These are phyloP conservation scores for Tanypteryx hageni DNA, from an alignment of 2,888 invertebrate genomes.

Conservation along the genomic window DNA sequence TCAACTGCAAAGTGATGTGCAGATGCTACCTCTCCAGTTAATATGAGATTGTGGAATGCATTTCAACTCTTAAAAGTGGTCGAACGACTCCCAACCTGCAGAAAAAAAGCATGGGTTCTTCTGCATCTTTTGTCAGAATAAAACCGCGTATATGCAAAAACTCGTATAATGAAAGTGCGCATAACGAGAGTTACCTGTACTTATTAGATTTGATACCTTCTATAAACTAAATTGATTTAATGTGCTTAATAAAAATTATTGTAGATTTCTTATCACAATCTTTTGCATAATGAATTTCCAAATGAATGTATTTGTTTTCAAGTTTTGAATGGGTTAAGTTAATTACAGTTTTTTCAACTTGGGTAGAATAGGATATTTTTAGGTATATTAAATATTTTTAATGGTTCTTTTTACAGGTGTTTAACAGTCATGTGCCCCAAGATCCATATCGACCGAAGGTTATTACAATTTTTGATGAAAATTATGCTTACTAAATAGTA, in stretches of 20 bases:
- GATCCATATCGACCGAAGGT: conserved; percentile 95
- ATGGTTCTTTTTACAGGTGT: conserved; percentile 84
- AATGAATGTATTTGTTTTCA: not conserved
- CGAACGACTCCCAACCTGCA: too few species aligned
- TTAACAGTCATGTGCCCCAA: conserved; percentile 96
- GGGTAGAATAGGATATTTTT: too few species aligned
- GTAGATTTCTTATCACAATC: not conserved
- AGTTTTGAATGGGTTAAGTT: not conserved
- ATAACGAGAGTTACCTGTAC: too few species aligned
- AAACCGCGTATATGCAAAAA: too few species aligned
- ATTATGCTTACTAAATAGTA: conserved; percentile 53
- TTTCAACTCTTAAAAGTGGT: too few species aligned
- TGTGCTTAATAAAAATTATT: not conserved
- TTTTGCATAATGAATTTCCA: not conserved
- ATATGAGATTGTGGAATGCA: too few species aligned
- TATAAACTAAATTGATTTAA: not conserved
- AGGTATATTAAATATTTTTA: conserved; percentile 37
- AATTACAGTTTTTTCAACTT: not conserved
- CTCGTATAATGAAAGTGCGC: too few species aligned
- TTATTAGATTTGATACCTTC: not conserved
- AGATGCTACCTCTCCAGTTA: too few species aligned
- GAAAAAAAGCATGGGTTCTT: too few species aligned
- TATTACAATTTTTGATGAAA: conserved; percentile 73
- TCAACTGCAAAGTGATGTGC: too few species aligned
- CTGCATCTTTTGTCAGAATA: too few species aligned